phyloP scores from a whole-genome alignment of 2,888 invertebrate genomes.

The Drosophila suboccidentalis region DNA sequence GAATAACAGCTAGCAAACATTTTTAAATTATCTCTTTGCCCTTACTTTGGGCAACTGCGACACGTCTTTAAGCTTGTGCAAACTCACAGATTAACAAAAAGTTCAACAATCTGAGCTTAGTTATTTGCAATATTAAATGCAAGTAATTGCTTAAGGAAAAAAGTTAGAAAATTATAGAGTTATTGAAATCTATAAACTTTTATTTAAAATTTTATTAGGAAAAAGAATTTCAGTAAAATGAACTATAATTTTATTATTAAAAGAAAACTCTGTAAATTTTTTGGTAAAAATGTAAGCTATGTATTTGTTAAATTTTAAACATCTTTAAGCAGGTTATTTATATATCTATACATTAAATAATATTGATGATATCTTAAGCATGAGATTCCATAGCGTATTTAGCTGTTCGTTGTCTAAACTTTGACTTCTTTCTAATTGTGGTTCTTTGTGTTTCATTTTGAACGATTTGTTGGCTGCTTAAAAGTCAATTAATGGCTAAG shows the following conservation, averaged over 20 bases:
- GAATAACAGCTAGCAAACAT: slow-evolving; percentile 21
- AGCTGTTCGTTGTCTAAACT: not conserved
- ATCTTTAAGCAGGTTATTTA: too few relatives aligned
- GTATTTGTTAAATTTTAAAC: too few relatives aligned
- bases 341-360: too few relatives aligned
- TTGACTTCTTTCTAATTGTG: slow-evolving; percentile 3
- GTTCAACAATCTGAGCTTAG: not conserved
- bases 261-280: too few relatives aligned
- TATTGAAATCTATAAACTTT: too few relatives aligned
- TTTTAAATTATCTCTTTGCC: slow-evolving; percentile 25
- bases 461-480: slow-evolving; percentile 59
- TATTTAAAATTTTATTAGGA: too few relatives aligned
- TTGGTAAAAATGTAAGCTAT: too few relatives aligned
- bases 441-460: slow-evolving; percentile 29
- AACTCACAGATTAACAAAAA: not conserved
- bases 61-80: slow-evolving; percentile 15
- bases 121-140: not conserved
- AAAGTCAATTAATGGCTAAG: slow-evolving; percentile 68
- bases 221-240: too few relatives aligned
- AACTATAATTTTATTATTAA: too few relatives aligned
- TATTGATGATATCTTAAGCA: too few relatives aligned
- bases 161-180: too few relatives aligned
- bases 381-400: slow-evolving; percentile 8
- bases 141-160: too few relatives aligned
- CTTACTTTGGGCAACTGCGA: slow-evolving; percentile 21